Percentiles rank a stretch among this genome's conserved stretches.
Evolutionary conservation across 2,113 vertebrate species (phyloP).

Genomic region (Brachypodius melanocephalos): DNA sequence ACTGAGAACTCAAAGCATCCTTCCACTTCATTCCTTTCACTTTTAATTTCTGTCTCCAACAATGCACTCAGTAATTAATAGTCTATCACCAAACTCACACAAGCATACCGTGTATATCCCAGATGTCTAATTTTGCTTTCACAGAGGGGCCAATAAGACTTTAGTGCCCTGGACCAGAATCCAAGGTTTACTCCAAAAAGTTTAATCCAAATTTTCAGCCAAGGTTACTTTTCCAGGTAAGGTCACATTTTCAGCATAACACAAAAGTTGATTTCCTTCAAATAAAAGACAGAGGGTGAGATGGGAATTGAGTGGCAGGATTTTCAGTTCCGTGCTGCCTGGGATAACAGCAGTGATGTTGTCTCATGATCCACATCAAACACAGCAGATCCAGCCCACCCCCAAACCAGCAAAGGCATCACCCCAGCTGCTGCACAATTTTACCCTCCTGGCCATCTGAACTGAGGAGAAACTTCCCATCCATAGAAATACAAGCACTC

Average conservation of each 20-base stretch:
- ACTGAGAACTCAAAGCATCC: not conserved
- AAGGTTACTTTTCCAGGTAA: not conserved
- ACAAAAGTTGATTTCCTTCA: not conserved
- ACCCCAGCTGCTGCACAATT: not conserved
- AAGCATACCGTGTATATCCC: not conserved
- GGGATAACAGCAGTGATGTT: not conserved
- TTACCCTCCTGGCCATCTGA: not conserved
- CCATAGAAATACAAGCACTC: not conserved
- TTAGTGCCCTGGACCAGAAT: not conserved
- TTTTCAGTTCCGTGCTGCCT: not conserved
- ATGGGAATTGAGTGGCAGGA: not conserved
- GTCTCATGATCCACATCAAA: not conserved
- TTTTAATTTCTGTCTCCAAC: not conserved
- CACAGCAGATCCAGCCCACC: not conserved
- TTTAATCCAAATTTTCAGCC: not conserved
- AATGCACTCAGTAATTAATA: not conserved
- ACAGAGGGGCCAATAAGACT: not conserved
- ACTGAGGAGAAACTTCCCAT: not conserved
- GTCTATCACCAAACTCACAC: not conserved
- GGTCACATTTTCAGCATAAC: not conserved
- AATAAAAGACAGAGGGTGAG: not conserved
- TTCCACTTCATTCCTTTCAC: not conserved
- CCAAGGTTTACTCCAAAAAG: not conserved
- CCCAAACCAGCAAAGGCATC: not conserved
- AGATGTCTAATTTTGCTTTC: not conserved